Conservation (phyloP, 2,797 vertebrate genomes). For the Scleropages formosus region DNA sequence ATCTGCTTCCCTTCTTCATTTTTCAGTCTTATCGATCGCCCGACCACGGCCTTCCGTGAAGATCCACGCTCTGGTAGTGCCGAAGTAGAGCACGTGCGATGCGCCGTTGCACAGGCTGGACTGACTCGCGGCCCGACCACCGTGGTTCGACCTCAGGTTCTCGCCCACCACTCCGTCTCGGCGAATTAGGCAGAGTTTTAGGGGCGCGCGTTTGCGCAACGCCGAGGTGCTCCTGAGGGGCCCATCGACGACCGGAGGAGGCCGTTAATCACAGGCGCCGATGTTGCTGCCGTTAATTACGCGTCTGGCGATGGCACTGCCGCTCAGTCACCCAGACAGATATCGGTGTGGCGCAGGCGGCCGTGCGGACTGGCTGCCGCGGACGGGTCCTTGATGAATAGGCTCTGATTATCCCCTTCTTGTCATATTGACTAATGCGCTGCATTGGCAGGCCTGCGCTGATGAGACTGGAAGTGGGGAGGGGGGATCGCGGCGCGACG, state of each 20-base stretch:
- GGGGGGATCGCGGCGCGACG: constrained; percentile 44
- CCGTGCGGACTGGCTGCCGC: constrained; percentile 7
- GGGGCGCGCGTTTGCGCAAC: not conserved
- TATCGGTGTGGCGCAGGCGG: constrained; percentile 26
- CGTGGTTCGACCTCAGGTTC: not conserved
- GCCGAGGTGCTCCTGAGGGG: not conserved
- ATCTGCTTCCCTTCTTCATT: no score
- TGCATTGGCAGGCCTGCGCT: constrained; percentile 46
- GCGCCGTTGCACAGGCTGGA: not conserved
- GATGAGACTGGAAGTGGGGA: constrained; percentile 54
- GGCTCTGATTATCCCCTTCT: constrained; percentile 52
- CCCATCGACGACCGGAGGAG: constrained; percentile 2
- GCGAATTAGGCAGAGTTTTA: constrained; percentile 8
- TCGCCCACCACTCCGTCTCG: not conserved
- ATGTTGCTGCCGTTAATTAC: constrained; percentile 21
- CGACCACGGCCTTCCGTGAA: no score
- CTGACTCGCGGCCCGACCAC: no score
- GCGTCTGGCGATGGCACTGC: not conserved
- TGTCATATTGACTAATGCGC: constrained; percentile 63
- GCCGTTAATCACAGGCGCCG: constrained; percentile 25
- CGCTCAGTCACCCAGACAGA: constrained; percentile 21
- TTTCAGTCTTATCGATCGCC: no score
- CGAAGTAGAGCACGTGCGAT: not conserved
- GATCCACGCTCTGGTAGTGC: no score
- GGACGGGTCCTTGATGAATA: constrained; percentile 42